Conservation (phyloP, 1,140 invertebrate genomes). For the Anthonomus grandis region DNA sequence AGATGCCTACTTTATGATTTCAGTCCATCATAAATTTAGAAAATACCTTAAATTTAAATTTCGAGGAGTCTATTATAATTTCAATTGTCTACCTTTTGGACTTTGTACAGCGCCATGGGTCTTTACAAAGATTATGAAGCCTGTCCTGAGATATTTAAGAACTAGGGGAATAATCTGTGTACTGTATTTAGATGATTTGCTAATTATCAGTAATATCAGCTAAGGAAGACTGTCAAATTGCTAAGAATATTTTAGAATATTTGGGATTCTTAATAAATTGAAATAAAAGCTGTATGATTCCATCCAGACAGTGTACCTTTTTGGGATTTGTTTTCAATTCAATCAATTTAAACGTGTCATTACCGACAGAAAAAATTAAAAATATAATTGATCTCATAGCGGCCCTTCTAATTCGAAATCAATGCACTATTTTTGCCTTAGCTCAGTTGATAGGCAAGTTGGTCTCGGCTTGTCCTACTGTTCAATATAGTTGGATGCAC, state of each 20-base stretch:
- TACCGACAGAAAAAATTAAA: conserved; percentile 4
- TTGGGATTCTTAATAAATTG: conserved; percentile 9
- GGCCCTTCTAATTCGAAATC: neutral
- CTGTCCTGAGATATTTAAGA: conserved; percentile 15
- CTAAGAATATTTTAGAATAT: neutral
- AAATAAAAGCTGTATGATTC: neutral
- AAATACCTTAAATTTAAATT: conserved; percentile 34
- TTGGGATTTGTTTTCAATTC: conserved; percentile 11
- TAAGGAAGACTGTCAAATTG: neutral
- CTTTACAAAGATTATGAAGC: conserved; percentile 29
- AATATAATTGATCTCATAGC: neutral
- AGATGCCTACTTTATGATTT: conserved; percentile 38
- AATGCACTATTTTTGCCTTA: neutral
- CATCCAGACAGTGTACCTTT: neutral
- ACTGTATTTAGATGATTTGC: conserved; percentile 22
- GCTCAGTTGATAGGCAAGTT: conserved; percentile 1
- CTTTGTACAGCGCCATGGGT: conserved; percentile 24
- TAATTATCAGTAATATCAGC: conserved; percentile 8
- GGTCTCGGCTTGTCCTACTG: neutral
- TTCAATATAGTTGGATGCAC: conserved; percentile 5
- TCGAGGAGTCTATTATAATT: conserved; percentile 28
- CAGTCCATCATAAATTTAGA: conserved; percentile 3
- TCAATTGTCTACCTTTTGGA: conserved; percentile 27
- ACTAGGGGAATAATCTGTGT: conserved; percentile 9
- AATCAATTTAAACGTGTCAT: neutral